Conservation (phyloP, 2,888 invertebrate species). For the Adelphocoris suturalis region DNA sequence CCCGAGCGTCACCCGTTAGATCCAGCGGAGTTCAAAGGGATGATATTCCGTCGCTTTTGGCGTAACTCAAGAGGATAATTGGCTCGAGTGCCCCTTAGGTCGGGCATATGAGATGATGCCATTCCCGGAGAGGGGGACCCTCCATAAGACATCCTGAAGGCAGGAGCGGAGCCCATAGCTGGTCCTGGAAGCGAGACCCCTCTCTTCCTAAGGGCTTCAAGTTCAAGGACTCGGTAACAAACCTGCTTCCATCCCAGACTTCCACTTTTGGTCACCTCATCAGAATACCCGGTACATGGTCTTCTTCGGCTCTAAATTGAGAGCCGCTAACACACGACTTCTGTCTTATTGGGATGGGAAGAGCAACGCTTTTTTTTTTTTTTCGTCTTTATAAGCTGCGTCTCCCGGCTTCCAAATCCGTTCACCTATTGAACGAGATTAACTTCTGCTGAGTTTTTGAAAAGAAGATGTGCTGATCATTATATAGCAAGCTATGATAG, state of each 20-base stretch:
- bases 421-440: background rate
- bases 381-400: slow-evolving; percentile 1
- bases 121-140: slow-evolving; percentile 34
- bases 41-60: slow-evolving; percentile 38
- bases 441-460: no score
- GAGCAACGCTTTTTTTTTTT: slow-evolving; percentile 27
- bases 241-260: slow-evolving; percentile 49
- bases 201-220: slow-evolving; percentile 48
- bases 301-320: slow-evolving; percentile 63
- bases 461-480: no score
- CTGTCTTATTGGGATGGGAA: slow-evolving; percentile 28
- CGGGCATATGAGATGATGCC: slow-evolving; percentile 55
- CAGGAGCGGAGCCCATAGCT: slow-evolving; percentile 37
- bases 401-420: slow-evolving; percentile 4
- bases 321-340: slow-evolving; percentile 50
- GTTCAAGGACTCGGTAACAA: slow-evolving; percentile 63
- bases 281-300: slow-evolving; percentile 51
- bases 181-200: slow-evolving; percentile 35
- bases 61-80: slow-evolving; percentile 48
- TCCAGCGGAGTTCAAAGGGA: slow-evolving; percentile 4
- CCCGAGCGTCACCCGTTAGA: background rate
- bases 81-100: slow-evolving; percentile 25
- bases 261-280: slow-evolving; percentile 62
- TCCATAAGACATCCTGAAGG: slow-evolving; percentile 29
- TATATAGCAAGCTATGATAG: no score